Conservation (phyloP, 2,113 vertebrate genomes). For the Electrona antarctica region DNA sequence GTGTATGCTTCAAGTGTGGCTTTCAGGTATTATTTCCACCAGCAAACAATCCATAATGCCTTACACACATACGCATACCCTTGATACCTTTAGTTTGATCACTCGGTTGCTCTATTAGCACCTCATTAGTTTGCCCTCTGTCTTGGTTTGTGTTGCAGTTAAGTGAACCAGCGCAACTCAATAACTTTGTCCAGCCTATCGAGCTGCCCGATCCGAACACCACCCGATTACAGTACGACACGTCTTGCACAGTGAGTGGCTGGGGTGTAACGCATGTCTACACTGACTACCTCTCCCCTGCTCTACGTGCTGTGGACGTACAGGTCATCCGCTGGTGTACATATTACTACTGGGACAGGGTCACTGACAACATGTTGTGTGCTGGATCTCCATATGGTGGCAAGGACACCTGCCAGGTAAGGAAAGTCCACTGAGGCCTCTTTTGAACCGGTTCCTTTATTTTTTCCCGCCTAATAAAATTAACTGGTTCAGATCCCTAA, state of each 20-base stretch:
- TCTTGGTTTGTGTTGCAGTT: slow-evolving; percentile 64
- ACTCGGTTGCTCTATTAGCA: no score
- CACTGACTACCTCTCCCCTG: slow-evolving; percentile 63
- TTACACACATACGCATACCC: no score
- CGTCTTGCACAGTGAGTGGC: slow-evolving; percentile 77
- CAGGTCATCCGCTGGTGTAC: slow-evolving; percentile 43
- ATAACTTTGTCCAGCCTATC: slow-evolving; percentile 62
- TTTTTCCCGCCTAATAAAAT: no score
- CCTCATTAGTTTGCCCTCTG: background rate
- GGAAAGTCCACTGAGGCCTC: no score
- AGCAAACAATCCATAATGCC: no score
- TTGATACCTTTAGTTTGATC: background rate
- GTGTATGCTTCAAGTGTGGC: no score
- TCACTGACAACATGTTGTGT: slow-evolving; percentile 77
- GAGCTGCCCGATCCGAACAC: slow-evolving; percentile 19
- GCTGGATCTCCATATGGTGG: slow-evolving; percentile 72
- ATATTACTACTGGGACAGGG: slow-evolving; percentile 62
- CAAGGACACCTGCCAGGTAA: slow-evolving; percentile 83
- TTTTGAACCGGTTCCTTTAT: no score
- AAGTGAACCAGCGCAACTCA: slow-evolving; percentile 59
- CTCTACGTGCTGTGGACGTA: slow-evolving; percentile 75
- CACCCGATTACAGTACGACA: rapidly evolving
- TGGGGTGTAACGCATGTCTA: slow-evolving; percentile 76
- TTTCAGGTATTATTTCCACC: no score
- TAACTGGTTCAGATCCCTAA: no score